Base-by-base conservation (phyloP, 2,113 vertebrate genomes). In the Tringa solitaria region DNA sequence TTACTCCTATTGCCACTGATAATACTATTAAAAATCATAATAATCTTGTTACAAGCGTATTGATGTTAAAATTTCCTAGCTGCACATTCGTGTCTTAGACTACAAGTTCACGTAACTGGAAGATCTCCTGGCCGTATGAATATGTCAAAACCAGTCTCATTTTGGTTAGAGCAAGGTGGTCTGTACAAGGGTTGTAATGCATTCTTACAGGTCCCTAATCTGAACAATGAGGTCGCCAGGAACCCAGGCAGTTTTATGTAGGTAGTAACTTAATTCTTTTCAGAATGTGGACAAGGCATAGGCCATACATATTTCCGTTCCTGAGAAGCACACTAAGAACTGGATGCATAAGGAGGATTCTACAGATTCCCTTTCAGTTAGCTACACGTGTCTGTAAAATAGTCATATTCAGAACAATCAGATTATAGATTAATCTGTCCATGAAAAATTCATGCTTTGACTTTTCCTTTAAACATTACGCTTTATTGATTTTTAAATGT, bases 401-500 rank as follows among this genome's bases (percentile, higher is more conserved):
- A 77, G 33, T 75, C 17, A 28, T 32, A n/a, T 92, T 94, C 48
- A 72, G 77, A 94, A 60, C 27, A 87, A 78, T 82, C 68, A 65
- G 39, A 65, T 92, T 84, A 82, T 72, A 61, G 76, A 83, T 70
- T 83, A 88, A 72, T 45, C 50, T 84, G 24, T 54, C 56, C 43
- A 78, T 87, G 80, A 87, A 94, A 90, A 87, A 96, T 84, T 87
- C 35, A 93, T 92, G 12, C 53, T 84, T 94, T 95, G 76, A 84
- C 35, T 93, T 96, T 88, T 81, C 35, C 70, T 86, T 92, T 78
- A 81, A 86, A 81, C 27, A 50, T 75, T 78, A 68, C 78, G 28
- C 30, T 68, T 90, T 90, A 90, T 84, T 94, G 85, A 93, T 95
- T 93, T 96, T 94, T 59, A 93, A 93, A 89, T 87, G 86, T 87